Percentiles rank a stretch among this genome's conserved stretches.
These are phyloP conservation scores for Girardinichthys multiradiatus DNA, from an alignment of 2,113 vertebrate species.

Conservation along the genomic window DNA sequence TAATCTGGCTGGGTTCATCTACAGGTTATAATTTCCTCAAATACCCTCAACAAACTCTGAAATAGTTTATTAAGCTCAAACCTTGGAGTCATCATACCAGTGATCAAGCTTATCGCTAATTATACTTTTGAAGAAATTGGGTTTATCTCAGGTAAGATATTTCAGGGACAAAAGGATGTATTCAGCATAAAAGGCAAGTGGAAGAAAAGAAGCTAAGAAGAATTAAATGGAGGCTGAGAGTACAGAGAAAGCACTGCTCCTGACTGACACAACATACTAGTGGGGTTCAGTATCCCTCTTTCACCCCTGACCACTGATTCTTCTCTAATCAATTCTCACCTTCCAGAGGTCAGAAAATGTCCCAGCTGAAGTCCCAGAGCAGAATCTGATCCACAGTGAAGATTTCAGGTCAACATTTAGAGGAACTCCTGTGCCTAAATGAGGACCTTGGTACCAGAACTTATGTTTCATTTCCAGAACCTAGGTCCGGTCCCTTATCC, in stretches of 20 bases:
- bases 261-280: conserved; percentile 43
- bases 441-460: conserved; percentile 25
- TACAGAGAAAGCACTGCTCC: conserved; percentile 28
- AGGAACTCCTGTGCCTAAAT: conserved; percentile 21
- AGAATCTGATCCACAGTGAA: conserved; percentile 21
- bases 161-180: conserved; percentile 22
- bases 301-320: conserved; percentile 11
- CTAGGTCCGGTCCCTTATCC: conserved; percentile 10
- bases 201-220: conserved; percentile 16
- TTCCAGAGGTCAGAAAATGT: conserved; percentile 33
- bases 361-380: conserved; percentile 14
- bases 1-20: conserved; percentile 54
- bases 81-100: conserved; percentile 45
- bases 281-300: conserved; percentile 42
- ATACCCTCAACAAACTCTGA: conserved; percentile 49
- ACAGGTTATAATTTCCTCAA: conserved; percentile 46
- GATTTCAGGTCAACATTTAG: conserved; percentile 19
- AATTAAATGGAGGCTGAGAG: conserved; percentile 5
- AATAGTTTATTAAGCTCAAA: conserved; percentile 62
- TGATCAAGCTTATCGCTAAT: conserved; percentile 56
- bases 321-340: conserved; percentile 8
- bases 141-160: conserved; percentile 21
- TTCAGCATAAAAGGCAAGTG: conserved; percentile 13
- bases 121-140: conserved; percentile 31
- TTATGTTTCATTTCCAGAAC: conserved; percentile 28